Conservation (phyloP, 2,888 invertebrate species). For the Oxytorus armatus region DNA sequence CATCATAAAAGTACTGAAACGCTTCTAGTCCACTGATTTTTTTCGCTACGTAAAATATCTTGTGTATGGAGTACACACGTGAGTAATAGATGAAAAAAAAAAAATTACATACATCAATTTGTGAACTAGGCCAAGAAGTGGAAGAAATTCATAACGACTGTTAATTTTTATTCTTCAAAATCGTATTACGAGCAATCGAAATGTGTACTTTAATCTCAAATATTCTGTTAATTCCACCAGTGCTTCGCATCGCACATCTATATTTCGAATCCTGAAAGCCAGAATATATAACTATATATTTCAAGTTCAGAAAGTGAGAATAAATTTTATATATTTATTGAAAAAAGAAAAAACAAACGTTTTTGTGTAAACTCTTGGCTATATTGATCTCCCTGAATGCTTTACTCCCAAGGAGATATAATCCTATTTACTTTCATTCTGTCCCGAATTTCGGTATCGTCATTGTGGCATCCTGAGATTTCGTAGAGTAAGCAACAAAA, state of each 20-base stretch:
- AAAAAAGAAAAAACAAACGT: background rate
- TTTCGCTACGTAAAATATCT: slow-evolving; percentile 5
- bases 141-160: background rate
- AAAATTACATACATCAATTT: background rate
- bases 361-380: background rate
- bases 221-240: slow-evolving; percentile 13
- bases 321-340: slow-evolving; percentile 60
- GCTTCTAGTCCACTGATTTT: slow-evolving; percentile 57
- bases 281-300: slow-evolving; percentile 34
- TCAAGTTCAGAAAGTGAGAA: slow-evolving; percentile 36
- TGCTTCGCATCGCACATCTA: slow-evolving; percentile 17
- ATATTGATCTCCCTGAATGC: background rate
- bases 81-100: background rate
- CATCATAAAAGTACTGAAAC: slow-evolving; percentile 72
- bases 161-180: slow-evolving; percentile 22
- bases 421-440: background rate
- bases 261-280: slow-evolving; percentile 36
- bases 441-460: too few species aligned
- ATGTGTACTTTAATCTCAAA: slow-evolving; percentile 10
- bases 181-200: slow-evolving; percentile 38
- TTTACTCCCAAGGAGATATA: background rate
- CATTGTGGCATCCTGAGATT: too few species aligned
- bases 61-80: background rate
- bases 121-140: background rate
- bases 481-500: too few species aligned